Evolutionary conservation across 2,888 invertebrate species (phyloP).

Genomic region (Agrochola macilenta): DNA sequence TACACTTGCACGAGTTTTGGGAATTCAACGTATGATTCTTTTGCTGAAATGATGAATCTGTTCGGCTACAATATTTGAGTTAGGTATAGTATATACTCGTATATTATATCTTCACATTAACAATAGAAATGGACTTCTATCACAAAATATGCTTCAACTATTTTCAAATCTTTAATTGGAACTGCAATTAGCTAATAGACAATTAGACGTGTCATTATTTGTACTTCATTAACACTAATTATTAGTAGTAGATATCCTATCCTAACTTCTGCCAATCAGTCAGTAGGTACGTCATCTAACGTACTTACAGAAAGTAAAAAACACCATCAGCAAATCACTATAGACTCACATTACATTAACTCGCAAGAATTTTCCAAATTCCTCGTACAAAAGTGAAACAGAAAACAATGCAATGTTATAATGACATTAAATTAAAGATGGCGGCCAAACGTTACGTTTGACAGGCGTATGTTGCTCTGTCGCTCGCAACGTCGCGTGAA

Average conservation of each 20-base stretch:
- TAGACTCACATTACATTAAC: neutral
- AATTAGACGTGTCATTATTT: constrained; percentile 6
- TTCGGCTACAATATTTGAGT: neutral
- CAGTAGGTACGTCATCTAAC: neutral
- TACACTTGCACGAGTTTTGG: constrained; percentile 35
- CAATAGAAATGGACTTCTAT: neutral
- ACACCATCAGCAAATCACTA: constrained; percentile 2
- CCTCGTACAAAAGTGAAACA: constrained; percentile 18
- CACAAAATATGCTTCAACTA: constrained; percentile 5
- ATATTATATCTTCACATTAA: constrained; percentile 9
- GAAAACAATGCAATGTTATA: constrained; percentile 32
- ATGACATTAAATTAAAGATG: constrained; percentile 54
- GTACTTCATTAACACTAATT: constrained; percentile 29
- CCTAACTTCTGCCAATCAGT: neutral
- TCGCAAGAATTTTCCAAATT: constrained; percentile 2
- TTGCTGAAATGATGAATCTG: neutral
- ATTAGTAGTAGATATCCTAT: neutral
- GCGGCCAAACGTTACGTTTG: constrained; percentile 33
- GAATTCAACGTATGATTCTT: constrained; percentile 21
- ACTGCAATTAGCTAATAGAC: neutral
- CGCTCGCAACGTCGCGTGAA: constrained; percentile 34
- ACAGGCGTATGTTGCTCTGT: constrained; percentile 37
- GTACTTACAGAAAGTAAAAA: neutral
- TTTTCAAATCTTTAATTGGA: neutral
- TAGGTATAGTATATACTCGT: too few relatives aligned